phyloP scores from a whole-genome alignment of 2,888 invertebrate species.

The Lathronympha strigana region DNA sequence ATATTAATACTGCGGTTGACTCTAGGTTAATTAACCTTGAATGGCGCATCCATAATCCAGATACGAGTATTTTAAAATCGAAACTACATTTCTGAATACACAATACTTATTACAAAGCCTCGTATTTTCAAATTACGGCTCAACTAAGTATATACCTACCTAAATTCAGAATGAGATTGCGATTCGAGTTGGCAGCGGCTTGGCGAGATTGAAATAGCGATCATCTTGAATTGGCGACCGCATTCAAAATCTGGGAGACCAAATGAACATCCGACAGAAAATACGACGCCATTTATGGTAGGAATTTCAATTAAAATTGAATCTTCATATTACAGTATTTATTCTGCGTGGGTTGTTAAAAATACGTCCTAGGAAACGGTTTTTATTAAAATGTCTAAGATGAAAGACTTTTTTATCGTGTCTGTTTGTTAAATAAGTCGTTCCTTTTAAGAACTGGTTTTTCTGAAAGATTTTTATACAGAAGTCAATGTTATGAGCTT shows the following conservation, averaged over 20 bases:
- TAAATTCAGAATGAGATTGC: conserved; percentile 36
- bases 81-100: too few relatives aligned
- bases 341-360: background rate
- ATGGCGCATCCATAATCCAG: too few relatives aligned
- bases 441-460: too few relatives aligned
- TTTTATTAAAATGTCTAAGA: background rate
- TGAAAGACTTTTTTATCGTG: background rate
- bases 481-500: too few relatives aligned
- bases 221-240: conserved; percentile 41
- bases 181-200: conserved; percentile 27
- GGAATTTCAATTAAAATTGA: conserved; percentile 4
- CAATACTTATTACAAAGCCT: too few relatives aligned
- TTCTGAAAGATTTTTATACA: too few relatives aligned
- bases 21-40: too few relatives aligned
- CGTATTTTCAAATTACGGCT: too few relatives aligned
- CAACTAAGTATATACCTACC: too few relatives aligned
- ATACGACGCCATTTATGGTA: conserved; percentile 28
- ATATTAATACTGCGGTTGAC: too few relatives aligned
- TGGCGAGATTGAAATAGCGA: conserved; percentile 36
- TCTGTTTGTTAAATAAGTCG: too few relatives aligned
- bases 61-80: too few relatives aligned
- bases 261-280: conserved; percentile 35
- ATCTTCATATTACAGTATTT: background rate
- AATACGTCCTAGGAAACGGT: background rate
- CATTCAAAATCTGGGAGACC: conserved; percentile 33